Base-by-base conservation (phyloP, 2,797 vertebrate genomes). In the Cynodonichthys magdalenae region DNA sequence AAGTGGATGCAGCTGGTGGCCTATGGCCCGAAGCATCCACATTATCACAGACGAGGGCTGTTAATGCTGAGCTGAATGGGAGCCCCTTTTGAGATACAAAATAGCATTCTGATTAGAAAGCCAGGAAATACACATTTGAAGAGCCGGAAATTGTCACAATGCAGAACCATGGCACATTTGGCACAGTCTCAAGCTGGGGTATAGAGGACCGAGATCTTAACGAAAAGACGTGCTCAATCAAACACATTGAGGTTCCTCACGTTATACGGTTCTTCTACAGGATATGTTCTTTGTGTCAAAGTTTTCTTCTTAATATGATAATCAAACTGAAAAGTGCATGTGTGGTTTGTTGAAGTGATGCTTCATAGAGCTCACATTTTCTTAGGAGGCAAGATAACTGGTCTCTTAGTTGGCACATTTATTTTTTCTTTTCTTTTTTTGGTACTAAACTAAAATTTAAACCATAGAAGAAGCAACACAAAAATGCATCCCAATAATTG, bases 1-100 rank as follows among this genome's bases (percentile, higher is more conserved):
- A 92, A 94, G 93, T 93, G 92, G 86, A 91, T 93, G 90, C 93
- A 94, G 93, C 92, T 94, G 93, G 92, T 91, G 90, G 91, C 91
- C 92, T 88, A 83, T 89, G 87, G 90, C 85, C 90, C 83, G 68
- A 82, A 90, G 89, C 87, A 81, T 83, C 84, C 85, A 84, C 84
- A 89, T 90, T 89, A 88, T 88, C 85, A 84, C 89, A 87, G 86
- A 92, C 83, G 89, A 93, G 90, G 84, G 92, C 84, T 92, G 91
- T 82, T 90, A 90, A 88, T 88, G 83, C 69, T 64, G 78, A 63
- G 71, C 82, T 92, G 89, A 92, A 92, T 88, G 47, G 83, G 90
- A 91, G 87, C 90, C 82, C 88, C 90, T 92, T 92, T 89, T 83
- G 89, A 89, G 89, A 89, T 84, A 89, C 87, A 92, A 92, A 94